phyloP scores from a whole-genome alignment of 2,888 invertebrate genomes.

The Microplitis manilae region DNA sequence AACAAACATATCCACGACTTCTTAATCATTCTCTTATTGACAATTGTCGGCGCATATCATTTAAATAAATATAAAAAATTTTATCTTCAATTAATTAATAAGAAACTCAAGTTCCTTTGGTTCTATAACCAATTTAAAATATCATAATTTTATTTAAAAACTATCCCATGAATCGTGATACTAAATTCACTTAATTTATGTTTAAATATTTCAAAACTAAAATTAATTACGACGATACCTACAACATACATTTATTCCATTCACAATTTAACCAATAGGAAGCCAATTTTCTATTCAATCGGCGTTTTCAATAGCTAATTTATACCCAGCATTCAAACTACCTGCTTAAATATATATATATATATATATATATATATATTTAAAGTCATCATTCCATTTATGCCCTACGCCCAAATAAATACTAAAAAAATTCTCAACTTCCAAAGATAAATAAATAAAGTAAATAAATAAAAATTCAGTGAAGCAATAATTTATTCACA shows the following conservation, averaged over 20 bases:
- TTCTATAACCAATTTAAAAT: background rate
- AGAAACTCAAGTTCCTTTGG: background rate
- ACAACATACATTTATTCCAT: background rate
- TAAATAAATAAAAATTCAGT: background rate
- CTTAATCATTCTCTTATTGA: background rate
- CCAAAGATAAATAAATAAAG: background rate
- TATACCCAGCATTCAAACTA: slow-evolving; percentile 5
- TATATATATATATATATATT: background rate
- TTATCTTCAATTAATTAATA: background rate
- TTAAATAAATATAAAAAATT: background rate
- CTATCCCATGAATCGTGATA: background rate
- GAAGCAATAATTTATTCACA: background rate
- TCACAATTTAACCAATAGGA: slow-evolving; percentile 9
- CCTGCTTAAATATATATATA: background rate
- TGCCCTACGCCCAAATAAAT: background rate
- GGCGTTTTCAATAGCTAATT: slow-evolving; percentile 11
- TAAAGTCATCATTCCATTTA: background rate
- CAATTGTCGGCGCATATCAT: background rate
- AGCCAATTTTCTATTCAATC: slow-evolving; percentile 16
- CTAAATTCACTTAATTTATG: background rate
- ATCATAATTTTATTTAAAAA: background rate
- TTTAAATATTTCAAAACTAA: background rate
- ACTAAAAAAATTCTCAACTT: background rate
- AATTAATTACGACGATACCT: slow-evolving; percentile 7
- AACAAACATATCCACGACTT: background rate